A percentile compares a stretch with the other conserved stretches of the same genome.
Evolutionary conservation across 2,113 vertebrate genomes (phyloP).

Genomic region (Jacana jacana): DNA sequence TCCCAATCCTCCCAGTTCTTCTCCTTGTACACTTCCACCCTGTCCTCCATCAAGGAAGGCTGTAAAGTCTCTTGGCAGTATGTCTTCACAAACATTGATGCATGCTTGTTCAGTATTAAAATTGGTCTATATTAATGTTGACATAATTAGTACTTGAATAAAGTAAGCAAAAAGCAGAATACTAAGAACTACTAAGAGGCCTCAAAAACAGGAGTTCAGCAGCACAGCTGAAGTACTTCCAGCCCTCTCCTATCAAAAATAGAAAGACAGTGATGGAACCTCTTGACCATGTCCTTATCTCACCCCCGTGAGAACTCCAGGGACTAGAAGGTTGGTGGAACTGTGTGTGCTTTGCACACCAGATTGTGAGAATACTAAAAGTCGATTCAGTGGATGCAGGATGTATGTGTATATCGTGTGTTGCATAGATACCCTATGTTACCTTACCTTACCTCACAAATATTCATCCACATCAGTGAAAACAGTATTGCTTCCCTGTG

Average conservation of each 20-base stretch:
- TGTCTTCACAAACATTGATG: background rate
- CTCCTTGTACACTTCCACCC: background rate
- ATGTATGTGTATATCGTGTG: background rate
- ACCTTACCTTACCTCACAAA: background rate
- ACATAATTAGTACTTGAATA: background rate
- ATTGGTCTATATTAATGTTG: background rate
- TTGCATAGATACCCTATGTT: background rate
- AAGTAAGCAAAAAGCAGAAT: background rate
- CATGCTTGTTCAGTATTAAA: background rate
- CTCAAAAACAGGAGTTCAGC: background rate
- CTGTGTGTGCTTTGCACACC: background rate
- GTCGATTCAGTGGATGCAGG: background rate
- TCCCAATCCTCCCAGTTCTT: background rate
- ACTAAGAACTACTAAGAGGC: background rate
- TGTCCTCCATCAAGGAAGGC: background rate
- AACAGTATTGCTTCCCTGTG: background rate
- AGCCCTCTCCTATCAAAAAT: background rate
- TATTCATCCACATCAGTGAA: background rate
- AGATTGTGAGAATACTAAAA: background rate
- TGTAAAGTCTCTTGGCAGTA: background rate
- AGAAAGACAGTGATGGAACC: background rate
- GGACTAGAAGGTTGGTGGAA: background rate
- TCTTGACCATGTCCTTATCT: background rate
- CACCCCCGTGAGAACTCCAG: background rate
- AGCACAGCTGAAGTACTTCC: slow-evolving; percentile 8